Evolutionary conservation across 2,888 invertebrate genomes (phyloP), one percentile per base, ranked within the genome.

Genomic region (Agriopis marginaria): DNA sequence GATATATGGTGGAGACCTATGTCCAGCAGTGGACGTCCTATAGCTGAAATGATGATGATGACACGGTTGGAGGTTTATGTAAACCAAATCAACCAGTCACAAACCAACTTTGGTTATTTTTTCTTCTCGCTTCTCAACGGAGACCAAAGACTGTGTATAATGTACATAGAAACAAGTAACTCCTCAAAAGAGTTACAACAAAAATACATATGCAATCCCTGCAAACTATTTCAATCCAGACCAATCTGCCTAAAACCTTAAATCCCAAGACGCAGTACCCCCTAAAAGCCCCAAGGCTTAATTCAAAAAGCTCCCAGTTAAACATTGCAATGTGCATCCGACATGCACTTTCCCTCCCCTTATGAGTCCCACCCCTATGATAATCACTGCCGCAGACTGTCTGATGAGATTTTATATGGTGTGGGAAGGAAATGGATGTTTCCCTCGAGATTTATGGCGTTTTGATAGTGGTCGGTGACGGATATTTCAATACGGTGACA

Each of bases 341-440:
- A 61, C 63, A 71, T 63, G 66, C 66, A 68, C 54, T 53, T 55
- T 63, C 49, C 65, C 56, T 63, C 66, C 65, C 71, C 55, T 65
- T 70, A 71, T 56, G 70, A 70, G 60, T 68, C 55, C 63, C 73
- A 66, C 72, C 73, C 73, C 66, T 60, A 76, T 78, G 77, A 77
- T 74, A 77, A 74, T 76, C 75, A 79, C 81, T 81, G 82, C 73
- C 72, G 72, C 77, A 74, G 79, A 76, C 78, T 69, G 79, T 70
- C 79, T 81, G 81, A 84, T 77, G 84, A 79, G 79, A 82, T 78
- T 77, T 78, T 74, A 70, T 74, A 70, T 70, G 73, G 71, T 70
- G 68, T 64, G 74, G 42, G 49, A 51, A 54, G 45, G 23, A 59
- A 63, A 66, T 61, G 40, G 42, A 44, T 70, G 71, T 56, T 49